These are phyloP conservation scores for Gymnobelideus leadbeateri DNA, from an alignment of 2,113 vertebrate genomes.

Conservation along the genomic window DNA sequence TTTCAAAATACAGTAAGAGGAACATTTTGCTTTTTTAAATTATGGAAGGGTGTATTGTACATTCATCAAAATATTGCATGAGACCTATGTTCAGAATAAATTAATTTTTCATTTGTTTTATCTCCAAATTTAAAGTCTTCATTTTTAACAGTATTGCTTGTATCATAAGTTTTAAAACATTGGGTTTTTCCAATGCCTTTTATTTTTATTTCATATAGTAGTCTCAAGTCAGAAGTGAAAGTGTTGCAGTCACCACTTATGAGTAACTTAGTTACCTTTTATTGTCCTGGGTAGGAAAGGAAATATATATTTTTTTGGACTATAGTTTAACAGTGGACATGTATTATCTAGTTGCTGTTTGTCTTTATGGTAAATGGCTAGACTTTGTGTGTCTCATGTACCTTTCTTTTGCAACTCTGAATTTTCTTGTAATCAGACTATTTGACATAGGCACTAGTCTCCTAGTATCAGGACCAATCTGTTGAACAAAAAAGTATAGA, in stretches of 20 bases:
- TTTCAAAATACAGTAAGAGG: not conserved
- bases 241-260: not conserved
- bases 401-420: conserved; percentile 46
- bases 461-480: conserved; percentile 16
- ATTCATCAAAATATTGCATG: not conserved
- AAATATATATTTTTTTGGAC: not conserved
- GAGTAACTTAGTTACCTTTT: conserved; percentile 22
- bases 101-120: not conserved
- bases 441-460: not conserved
- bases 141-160: not conserved
- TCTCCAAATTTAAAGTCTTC: not conserved
- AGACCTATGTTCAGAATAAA: not conserved
- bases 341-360: conserved; percentile 35
- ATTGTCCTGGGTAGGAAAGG: not conserved
- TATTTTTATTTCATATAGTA: not conserved
- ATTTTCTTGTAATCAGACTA: conserved; percentile 49
- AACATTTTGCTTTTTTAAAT: not conserved
- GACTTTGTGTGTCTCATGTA: conserved; percentile 2
- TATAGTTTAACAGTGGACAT: not conserved
- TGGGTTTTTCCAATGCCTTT: not conserved
- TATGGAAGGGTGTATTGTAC: not conserved
- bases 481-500: conserved; percentile 10
- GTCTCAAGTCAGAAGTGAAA: not conserved
- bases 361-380: conserved; percentile 34
- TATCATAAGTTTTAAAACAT: not conserved